A percentile compares a stretch with the other conserved stretches of the same genome.
Evolutionary conservation across 2,888 invertebrate genomes (phyloP).

Genomic region (Leptopilina syphax): DNA sequence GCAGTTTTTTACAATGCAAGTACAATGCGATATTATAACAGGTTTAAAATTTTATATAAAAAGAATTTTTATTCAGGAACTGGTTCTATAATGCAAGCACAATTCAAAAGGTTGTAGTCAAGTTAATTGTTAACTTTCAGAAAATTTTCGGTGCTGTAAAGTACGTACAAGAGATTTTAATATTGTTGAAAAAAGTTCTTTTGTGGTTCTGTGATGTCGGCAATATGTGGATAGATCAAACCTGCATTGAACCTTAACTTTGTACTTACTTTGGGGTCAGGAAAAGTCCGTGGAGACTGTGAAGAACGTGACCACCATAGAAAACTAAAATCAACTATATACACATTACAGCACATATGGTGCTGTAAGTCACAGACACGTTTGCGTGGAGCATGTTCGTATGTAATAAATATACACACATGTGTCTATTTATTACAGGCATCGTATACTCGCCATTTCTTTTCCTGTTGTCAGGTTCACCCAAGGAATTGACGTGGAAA

Average conservation of each 20-base stretch:
- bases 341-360: no score
- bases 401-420: slow-evolving; percentile 30
- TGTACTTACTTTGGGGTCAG: slow-evolving; percentile 15
- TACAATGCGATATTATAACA: no score
- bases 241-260: slow-evolving; percentile 35
- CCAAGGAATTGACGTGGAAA: slow-evolving; percentile 57
- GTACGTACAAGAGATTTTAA: slow-evolving; percentile 18
- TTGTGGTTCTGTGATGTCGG: slow-evolving; percentile 45
- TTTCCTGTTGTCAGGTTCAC: slow-evolving; percentile 19
- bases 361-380: background rate
- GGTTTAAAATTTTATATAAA: no score
- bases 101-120: no score
- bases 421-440: slow-evolving; percentile 36
- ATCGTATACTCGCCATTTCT: slow-evolving; percentile 21
- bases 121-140: no score
- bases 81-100: no score
- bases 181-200: slow-evolving; percentile 42
- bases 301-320: slow-evolving; percentile 39
- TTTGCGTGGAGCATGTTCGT: slow-evolving; percentile 26
- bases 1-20: no score
- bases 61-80: no score
- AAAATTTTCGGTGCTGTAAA: background rate
- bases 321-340: slow-evolving; percentile 15
- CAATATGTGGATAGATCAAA: slow-evolving; percentile 29
- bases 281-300: slow-evolving; percentile 28